Evolutionary conservation across 2,888 invertebrate genomes (phyloP).

Genomic region (Cordilura impudica): DNA sequence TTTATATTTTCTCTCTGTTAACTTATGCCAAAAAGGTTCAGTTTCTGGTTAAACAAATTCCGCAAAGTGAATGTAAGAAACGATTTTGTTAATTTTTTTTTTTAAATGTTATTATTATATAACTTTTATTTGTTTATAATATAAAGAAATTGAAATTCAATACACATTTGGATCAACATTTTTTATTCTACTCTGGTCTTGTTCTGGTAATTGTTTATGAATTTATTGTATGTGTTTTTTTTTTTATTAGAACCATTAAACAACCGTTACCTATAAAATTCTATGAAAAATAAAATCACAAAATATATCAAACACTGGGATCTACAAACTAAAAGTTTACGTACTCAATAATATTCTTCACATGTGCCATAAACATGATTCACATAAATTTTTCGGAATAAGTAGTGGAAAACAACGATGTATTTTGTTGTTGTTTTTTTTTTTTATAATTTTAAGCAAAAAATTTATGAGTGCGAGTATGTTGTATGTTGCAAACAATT

Average conservation of each 20-base stretch:
- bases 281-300: background rate
- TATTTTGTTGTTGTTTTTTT: constrained; percentile 39
- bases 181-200: background rate
- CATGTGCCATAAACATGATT: constrained; percentile 56
- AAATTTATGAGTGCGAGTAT: too few species aligned
- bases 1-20: background rate
- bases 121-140: background rate
- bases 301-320: constrained; percentile 25
- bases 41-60: background rate
- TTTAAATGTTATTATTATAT: background rate
- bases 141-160: constrained; percentile 41
- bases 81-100: background rate
- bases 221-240: constrained; percentile 26
- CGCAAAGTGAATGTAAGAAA: background rate
- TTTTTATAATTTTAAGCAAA: background rate
- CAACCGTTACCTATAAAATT: constrained; percentile 34
- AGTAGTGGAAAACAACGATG: constrained; percentile 7
- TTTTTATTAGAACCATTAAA: constrained; percentile 9
- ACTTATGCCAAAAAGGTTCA: background rate
- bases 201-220: background rate
- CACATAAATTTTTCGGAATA: constrained; percentile 51
- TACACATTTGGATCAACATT: constrained; percentile 28
- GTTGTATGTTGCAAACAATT: constrained; percentile 38
- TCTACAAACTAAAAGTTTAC: constrained; percentile 18
- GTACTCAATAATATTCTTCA: constrained; percentile 54